Conservation (phyloP, 2,113 vertebrate species). For the Esox niger region DNA sequence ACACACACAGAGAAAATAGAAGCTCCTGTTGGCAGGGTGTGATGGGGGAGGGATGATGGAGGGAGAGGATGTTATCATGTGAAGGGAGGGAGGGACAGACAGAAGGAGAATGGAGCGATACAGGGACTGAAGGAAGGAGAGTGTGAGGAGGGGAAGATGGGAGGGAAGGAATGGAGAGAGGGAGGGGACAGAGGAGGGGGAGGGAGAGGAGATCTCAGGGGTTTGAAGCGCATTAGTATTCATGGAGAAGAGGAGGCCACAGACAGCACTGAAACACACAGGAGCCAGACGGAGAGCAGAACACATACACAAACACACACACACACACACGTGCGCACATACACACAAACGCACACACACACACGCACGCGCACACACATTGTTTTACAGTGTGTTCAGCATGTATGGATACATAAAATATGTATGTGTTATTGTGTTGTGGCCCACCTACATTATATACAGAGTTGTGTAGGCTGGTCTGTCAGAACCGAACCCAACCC, state of each 20-base stretch:
- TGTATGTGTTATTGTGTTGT: no score
- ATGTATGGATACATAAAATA: conserved; percentile 6
- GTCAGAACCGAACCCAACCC: no score
- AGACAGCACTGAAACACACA: conserved; percentile 72
- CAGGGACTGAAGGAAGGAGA: conserved; percentile 40
- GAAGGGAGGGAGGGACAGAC: conserved; percentile 19
- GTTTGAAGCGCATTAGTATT: conserved; percentile 77
- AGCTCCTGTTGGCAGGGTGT: conserved; percentile 33
- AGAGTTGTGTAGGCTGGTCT: no score
- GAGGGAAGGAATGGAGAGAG: conserved; percentile 32
- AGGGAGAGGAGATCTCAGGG: conserved; percentile 72
- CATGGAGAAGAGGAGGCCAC: conserved; percentile 75
- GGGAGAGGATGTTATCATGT: conserved; percentile 7
- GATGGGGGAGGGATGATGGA: background rate
- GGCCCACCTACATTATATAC: conserved; percentile 14
- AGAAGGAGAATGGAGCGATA: conserved; percentile 36
- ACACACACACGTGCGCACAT: conserved; percentile 30
- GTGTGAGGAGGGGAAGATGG: conserved; percentile 54
- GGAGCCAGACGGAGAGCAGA: conserved; percentile 63
- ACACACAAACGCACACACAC: conserved; percentile 23
- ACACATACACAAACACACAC: conserved; percentile 43
- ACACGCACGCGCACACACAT: no score
- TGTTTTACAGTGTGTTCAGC: no score
- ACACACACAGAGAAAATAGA: conserved; percentile 10
- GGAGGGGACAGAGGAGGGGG: conserved; percentile 23